Evolutionary conservation across 2,113 vertebrate genomes (phyloP).

Genomic region (Oostethus manadensis): DNA sequence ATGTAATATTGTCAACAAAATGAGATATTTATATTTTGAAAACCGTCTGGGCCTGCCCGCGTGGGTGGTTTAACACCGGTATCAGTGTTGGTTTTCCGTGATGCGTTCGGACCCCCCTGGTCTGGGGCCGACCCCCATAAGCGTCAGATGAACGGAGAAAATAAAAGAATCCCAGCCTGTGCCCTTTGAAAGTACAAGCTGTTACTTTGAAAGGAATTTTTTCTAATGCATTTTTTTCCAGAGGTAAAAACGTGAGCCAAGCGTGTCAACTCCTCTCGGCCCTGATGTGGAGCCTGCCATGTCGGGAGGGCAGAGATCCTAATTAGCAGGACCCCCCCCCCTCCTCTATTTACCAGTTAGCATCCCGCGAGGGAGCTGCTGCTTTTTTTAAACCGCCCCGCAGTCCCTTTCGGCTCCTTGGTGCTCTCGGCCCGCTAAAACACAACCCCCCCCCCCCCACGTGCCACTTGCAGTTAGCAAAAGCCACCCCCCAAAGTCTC

Average conservation of each 20-base stretch:
- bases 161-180: not conserved
- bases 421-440: slow-evolving; percentile 72
- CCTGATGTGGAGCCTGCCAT: slow-evolving; percentile 44
- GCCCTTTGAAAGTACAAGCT: too few relatives aligned
- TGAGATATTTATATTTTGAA: too few relatives aligned
- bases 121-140: too few relatives aligned
- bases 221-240: not conserved
- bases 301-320: slow-evolving; percentile 37
- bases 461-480: slow-evolving; percentile 76
- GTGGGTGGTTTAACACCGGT: too few relatives aligned
- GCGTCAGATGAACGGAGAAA: too few relatives aligned
- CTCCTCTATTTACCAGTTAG: slow-evolving; percentile 70
- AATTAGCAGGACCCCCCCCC: slow-evolving; percentile 68
- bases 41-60: too few relatives aligned
- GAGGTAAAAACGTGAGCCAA: slow-evolving; percentile 51
- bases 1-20: too few relatives aligned
- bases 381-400: slow-evolving; percentile 11
- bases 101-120: too few relatives aligned
- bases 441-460: slow-evolving; percentile 73
- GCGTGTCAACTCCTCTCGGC: slow-evolving; percentile 37
- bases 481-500: slow-evolving; percentile 56
- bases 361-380: slow-evolving; percentile 35
- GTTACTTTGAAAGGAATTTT: not conserved
- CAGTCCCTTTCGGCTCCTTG: slow-evolving; percentile 48
- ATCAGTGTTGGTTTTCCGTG: too few relatives aligned